phyloP scores from a whole-genome alignment of 1,140 invertebrate species.

The Panagrolaimus sp. region DNA sequence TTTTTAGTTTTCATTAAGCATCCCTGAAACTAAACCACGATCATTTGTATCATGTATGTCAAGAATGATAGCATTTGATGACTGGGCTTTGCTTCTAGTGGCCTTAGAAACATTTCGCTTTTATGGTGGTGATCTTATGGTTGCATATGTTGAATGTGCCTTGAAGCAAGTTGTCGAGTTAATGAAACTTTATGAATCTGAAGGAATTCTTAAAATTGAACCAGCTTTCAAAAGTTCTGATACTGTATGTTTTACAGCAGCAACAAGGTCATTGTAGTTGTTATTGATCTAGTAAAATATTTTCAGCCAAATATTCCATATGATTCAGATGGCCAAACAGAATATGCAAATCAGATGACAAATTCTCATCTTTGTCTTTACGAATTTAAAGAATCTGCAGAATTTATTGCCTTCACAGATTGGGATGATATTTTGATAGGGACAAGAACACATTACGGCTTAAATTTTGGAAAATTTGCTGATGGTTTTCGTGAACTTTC shows the following conservation, averaged over 20 bases:
- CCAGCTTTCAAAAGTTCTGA: background rate
- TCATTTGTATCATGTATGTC: background rate
- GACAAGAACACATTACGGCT: background rate
- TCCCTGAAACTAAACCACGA: background rate
- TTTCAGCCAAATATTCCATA: background rate
- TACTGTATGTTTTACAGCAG: no score
- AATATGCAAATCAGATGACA: constrained; percentile 5
- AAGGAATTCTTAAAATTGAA: background rate
- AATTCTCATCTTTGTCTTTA: constrained; percentile 33
- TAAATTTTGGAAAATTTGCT: background rate
- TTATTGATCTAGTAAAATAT: no score
- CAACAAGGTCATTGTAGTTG: no score
- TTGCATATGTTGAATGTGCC: background rate
- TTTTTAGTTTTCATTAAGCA: constrained; percentile 7
- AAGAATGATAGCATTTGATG: constrained; percentile 3
- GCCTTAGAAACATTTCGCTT: constrained; percentile 1
- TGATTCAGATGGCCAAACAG: background rate
- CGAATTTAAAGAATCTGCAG: constrained; percentile 34
- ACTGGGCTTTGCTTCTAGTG: background rate
- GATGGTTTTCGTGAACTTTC: background rate
- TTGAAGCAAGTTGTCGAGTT: background rate
- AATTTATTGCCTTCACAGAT: constrained; percentile 40
- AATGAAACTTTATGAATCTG: background rate
- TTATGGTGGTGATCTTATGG: constrained; percentile 3
- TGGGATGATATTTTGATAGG: constrained; percentile 36